Evolutionary conservation across 1,140 invertebrate species (phyloP).

Genomic region (Gerris buenoi): DNA sequence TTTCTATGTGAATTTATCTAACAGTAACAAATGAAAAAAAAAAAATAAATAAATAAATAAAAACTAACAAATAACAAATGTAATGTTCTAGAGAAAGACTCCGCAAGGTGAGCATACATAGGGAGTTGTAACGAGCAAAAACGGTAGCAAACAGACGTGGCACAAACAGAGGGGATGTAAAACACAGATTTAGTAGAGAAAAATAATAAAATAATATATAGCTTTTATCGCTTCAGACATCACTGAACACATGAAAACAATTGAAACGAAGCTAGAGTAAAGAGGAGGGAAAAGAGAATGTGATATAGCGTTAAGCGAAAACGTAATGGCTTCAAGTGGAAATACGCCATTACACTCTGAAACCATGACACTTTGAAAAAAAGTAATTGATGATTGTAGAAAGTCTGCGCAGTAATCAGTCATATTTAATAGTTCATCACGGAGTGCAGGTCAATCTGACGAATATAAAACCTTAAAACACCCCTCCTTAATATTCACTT

Average conservation of each 20-base stretch:
- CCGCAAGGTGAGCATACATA: no score
- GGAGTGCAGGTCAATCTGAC: not conserved
- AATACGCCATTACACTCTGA: not conserved
- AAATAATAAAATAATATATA: constrained; percentile 3
- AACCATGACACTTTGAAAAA: not conserved
- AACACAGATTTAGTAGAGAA: not conserved
- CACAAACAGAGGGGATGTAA: not conserved
- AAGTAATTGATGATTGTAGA: not conserved
- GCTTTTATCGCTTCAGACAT: constrained; percentile 13
- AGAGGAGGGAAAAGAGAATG: no score
- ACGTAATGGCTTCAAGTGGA: not conserved
- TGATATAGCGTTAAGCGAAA: no score
- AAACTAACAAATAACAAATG: no score
- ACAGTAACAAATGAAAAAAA: no score
- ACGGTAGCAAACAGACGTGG: not conserved
- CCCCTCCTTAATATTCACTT: no score
- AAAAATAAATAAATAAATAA: no score
- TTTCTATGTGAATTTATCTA: no score
- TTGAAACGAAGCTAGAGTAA: not conserved
- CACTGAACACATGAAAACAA: constrained; percentile 13
- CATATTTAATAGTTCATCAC: not conserved
- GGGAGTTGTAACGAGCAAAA: not conserved
- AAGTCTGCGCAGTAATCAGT: not conserved
- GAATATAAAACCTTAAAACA: no score
- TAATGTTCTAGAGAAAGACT: no score